phyloP scores from a whole-genome alignment of 2,113 vertebrate species.

The Scomber scombrus region DNA sequence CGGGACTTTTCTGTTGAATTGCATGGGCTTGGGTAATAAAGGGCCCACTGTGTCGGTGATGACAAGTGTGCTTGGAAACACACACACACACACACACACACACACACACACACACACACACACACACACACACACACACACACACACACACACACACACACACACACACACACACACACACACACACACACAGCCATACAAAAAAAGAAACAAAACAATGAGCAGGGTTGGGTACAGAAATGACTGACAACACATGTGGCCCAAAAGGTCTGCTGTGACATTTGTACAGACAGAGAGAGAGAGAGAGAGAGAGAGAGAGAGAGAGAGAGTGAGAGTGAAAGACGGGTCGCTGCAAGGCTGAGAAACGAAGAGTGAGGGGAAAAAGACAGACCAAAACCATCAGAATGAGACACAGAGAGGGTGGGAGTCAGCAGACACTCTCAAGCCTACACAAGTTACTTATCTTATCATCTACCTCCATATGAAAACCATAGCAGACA shows the following conservation, averaged over 20 bases:
- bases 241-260: not conserved
- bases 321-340: not conserved
- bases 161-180: not conserved
- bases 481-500: constrained; percentile 5
- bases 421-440: not conserved
- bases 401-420: not conserved
- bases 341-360: not conserved
- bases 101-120: constrained; percentile 12
- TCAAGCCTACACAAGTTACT: not conserved
- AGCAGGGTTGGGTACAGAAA: not conserved
- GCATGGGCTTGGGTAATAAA: constrained; percentile 51
- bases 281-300: not conserved
- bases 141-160: constrained; percentile 15
- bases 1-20: constrained; percentile 42
- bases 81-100: constrained; percentile 8
- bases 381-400: not conserved
- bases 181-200: no score
- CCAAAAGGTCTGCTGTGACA: not conserved
- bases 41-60: constrained; percentile 9
- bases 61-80: constrained; percentile 42
- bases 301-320: no score
- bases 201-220: not conserved
- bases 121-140: not conserved
- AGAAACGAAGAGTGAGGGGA: not conserved
- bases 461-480: constrained; percentile 43